These are phyloP conservation scores for Rhinatrema bivittatum DNA, from an alignment of 2,797 vertebrate genomes.

Conservation along the genomic window DNA sequence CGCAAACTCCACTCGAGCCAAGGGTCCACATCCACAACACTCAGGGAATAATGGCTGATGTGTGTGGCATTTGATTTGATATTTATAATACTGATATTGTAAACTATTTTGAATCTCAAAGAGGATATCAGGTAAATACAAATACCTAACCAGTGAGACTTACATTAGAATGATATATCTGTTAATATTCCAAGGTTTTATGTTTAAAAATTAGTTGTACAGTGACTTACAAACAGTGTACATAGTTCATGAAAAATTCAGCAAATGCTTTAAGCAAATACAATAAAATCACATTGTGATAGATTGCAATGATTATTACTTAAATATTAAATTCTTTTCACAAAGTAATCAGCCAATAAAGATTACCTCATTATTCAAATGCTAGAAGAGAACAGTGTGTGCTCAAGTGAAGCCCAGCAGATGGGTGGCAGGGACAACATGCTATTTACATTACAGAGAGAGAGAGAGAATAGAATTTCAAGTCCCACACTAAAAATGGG, in stretches of 20 bases:
- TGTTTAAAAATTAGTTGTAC: conserved; percentile 9
- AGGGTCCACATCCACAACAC: too few relatives aligned
- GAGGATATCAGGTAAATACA: too few relatives aligned
- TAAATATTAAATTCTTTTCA: conserved; percentile 46
- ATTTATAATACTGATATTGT: too few relatives aligned
- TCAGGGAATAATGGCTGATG: too few relatives aligned
- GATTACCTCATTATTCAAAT: conserved; percentile 42
- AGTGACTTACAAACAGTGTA: conserved; percentile 11
- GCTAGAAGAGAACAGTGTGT: conserved; percentile 15
- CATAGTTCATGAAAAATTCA: conserved; percentile 36
- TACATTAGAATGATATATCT: conserved; percentile 1
- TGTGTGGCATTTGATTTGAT: too few relatives aligned
- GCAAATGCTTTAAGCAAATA: conserved; percentile 21
- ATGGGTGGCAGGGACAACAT: conserved; percentile 3
- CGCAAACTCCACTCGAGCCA: too few relatives aligned
- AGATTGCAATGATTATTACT: conserved; percentile 47
- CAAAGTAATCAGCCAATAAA: conserved; percentile 42
- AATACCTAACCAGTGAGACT: too few relatives aligned
- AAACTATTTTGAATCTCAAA: too few relatives aligned
- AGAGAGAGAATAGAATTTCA: too few relatives aligned
- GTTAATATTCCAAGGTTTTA: conserved; percentile 12
- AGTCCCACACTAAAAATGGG: too few relatives aligned
- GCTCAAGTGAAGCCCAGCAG: conserved; percentile 29
- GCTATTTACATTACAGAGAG: conserved; percentile 15
- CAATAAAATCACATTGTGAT: conserved; percentile 29